phyloP scores from a whole-genome alignment of 2,113 vertebrate genomes.

The Athene cunicularia region DNA sequence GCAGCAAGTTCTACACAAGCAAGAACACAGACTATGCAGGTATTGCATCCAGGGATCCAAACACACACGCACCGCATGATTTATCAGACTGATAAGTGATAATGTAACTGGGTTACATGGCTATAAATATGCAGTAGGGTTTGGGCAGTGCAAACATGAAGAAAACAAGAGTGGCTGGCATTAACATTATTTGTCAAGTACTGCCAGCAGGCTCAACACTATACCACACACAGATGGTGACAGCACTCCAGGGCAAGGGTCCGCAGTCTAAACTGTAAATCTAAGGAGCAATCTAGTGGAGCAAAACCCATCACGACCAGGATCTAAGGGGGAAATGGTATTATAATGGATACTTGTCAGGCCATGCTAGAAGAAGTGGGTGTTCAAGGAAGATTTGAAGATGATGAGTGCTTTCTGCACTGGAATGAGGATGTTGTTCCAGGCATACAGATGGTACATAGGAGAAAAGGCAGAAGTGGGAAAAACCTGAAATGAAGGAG shows the following conservation, averaged over 20 bases:
- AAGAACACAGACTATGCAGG: background rate
- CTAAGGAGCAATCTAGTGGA: slow-evolving; percentile 29
- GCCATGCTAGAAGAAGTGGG: slow-evolving; percentile 36
- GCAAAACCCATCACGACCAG: slow-evolving; percentile 10
- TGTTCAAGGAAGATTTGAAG: slow-evolving; percentile 44
- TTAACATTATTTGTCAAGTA: slow-evolving; percentile 34
- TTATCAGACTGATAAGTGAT: slow-evolving; percentile 11
- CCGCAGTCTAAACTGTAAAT: slow-evolving; percentile 25
- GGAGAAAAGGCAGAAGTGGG: slow-evolving; percentile 50
- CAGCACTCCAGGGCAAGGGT: slow-evolving; percentile 14
- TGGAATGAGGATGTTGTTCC: slow-evolving; percentile 53
- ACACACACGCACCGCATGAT: background rate
- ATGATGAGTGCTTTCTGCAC: slow-evolving; percentile 36
- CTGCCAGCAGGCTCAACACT: slow-evolving; percentile 30
- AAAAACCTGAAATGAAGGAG: slow-evolving; percentile 57
- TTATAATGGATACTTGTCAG: slow-evolving; percentile 40
- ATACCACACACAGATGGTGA: slow-evolving; percentile 12
- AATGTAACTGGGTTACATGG: slow-evolving; percentile 20
- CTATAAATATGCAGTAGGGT: slow-evolving; percentile 58
- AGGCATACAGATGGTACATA: slow-evolving; percentile 42
- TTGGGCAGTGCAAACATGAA: slow-evolving; percentile 32
- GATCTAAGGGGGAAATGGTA: slow-evolving; percentile 7
- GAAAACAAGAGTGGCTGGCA: slow-evolving; percentile 44
- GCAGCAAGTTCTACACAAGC: background rate
- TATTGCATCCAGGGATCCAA: background rate